These are phyloP conservation scores for Phortica magna DNA, from an alignment of 2,888 invertebrate species.

Conservation along the genomic window DNA sequence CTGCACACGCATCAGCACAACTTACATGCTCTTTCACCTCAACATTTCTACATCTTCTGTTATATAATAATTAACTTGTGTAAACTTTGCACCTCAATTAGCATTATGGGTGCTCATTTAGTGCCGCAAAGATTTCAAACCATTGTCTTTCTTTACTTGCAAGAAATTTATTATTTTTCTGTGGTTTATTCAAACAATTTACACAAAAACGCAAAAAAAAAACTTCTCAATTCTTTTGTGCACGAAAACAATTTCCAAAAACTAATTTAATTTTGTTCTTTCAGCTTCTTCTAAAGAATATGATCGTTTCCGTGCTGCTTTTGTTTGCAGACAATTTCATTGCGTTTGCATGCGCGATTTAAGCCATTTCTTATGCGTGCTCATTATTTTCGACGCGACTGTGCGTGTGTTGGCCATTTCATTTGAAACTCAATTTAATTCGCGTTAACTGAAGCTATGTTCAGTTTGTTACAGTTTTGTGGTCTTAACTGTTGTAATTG, in stretches of 20 bases:
- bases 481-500: slow-evolving; percentile 51
- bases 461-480: slow-evolving; percentile 31
- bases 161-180: slow-evolving; percentile 41
- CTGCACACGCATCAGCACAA: slow-evolving; percentile 57
- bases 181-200: slow-evolving; percentile 49
- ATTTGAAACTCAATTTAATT: too few relatives aligned
- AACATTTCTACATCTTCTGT: slow-evolving; percentile 31
- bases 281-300: slow-evolving; percentile 8
- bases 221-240: slow-evolving; percentile 35
- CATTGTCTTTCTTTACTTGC: neutral
- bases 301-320: neutral
- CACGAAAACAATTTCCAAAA: neutral
- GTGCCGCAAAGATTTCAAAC: too few relatives aligned
- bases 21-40: slow-evolving; percentile 43
- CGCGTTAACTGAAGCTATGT: neutral
- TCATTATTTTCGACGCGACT: slow-evolving; percentile 44
- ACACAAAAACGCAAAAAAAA: slow-evolving; percentile 33
- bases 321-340: slow-evolving; percentile 1
- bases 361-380: slow-evolving; percentile 50
- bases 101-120: slow-evolving; percentile 28
- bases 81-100: slow-evolving; percentile 68
- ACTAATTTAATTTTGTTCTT: slow-evolving; percentile 33
- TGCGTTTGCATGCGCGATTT: slow-evolving; percentile 8
- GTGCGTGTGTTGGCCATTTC: slow-evolving; percentile 25
- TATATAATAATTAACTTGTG: slow-evolving; percentile 65